phyloP scores from a whole-genome alignment of 2,113 vertebrate genomes.

The Azemiops feae region DNA sequence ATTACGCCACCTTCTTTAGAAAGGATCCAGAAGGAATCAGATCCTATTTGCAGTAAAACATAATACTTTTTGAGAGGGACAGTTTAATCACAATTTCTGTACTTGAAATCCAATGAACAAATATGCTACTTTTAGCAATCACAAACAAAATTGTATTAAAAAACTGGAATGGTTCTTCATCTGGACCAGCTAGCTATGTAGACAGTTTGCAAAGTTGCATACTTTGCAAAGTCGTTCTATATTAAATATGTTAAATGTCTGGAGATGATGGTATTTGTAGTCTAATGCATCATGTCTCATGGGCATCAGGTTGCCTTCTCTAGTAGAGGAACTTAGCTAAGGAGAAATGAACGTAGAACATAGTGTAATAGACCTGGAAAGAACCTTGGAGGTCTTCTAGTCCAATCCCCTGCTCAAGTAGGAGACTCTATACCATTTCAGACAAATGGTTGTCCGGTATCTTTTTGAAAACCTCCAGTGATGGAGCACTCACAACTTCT shows the following conservation, averaged over 20 bases:
- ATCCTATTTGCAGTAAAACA: not conserved
- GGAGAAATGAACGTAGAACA: not conserved
- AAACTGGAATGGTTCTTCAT: not conserved
- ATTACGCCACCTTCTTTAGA: not conserved
- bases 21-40: not conserved
- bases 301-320: not conserved
- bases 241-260: not conserved
- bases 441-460: not conserved
- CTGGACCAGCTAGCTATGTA: not conserved
- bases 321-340: not conserved
- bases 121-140: not conserved
- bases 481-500: not conserved
- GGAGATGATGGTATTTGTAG: not conserved
- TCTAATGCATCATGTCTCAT: not conserved
- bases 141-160: not conserved
- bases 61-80: not conserved
- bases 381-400: not conserved
- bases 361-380: not conserved
- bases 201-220: not conserved
- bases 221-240: not conserved
- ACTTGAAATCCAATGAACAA: not conserved
- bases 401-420: not conserved
- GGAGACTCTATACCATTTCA: not conserved
- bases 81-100: not conserved
- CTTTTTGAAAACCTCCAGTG: not conserved